Base-by-base conservation (phyloP, 1,140 invertebrate genomes). In the Leptinotarsa lineolata region DNA sequence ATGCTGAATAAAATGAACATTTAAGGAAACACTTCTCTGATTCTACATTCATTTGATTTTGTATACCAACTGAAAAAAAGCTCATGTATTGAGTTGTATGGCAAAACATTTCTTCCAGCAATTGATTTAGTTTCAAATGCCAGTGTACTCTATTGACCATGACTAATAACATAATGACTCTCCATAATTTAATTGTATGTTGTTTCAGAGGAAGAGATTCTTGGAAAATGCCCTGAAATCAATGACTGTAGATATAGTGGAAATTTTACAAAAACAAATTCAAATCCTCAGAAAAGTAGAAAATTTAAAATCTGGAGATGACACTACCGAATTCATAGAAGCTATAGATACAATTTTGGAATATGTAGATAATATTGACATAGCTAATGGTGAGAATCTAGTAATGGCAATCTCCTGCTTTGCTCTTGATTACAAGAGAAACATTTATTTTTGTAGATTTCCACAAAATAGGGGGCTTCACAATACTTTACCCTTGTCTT, bases 391-490 rank as follows among this genome's bases (percentile, higher is more conserved):
- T 91, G 83, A 82, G 8, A 39, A 39, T 39, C 30, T 39, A 39
- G 11, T 39, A 39, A 39, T 11, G 8, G 30, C 8, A 39, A 6
- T 11, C 8, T 11, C 30, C 8, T 39, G 30, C 30, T 39, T 11
- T 39, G 30, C 11, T 39, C 8, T 39, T 39, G 30, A 39, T 39
- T 39, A 39, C 8, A 39, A 39, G 30, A 39, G 30, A 11, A 11
- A 22, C 16, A 39, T 39, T 39, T 11, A 39, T 22, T 22, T 44
- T 71, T 68, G 24, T n/a, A 91, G 91, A 94, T 87, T 94, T 95
- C 82, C 90, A 91, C 78, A 94, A 94, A 85, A 90, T 95, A 77
- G 92, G 92, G 8, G 93, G 93, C 1, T 94, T 93, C 79, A 83
- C 87, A 0, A 87, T 94, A 59, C 87, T 95, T 60, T 86, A 88